phyloP scores from a whole-genome alignment of 2,888 invertebrate genomes.

The Steromphala cineraria region DNA sequence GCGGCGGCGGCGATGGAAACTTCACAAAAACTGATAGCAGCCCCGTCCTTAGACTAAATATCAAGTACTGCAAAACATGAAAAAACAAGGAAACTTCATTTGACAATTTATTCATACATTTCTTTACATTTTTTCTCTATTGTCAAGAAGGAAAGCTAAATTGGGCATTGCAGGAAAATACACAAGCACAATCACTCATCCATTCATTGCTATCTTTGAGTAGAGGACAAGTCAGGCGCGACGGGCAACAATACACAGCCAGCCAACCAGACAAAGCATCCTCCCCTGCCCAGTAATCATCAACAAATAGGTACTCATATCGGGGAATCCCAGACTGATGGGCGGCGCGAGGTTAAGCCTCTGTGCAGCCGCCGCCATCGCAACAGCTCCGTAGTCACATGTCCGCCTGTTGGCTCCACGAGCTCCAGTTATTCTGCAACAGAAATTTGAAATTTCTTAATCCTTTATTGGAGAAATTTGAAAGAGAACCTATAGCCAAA shows the following conservation, averaged over 20 bases:
- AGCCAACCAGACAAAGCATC: background rate
- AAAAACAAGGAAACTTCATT: background rate
- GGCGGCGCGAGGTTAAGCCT: background rate
- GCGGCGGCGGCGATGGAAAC: too few relatives aligned
- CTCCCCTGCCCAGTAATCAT: background rate
- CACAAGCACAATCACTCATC: constrained; percentile 24
- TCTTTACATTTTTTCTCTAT: constrained; percentile 34
- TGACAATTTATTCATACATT: constrained; percentile 31
- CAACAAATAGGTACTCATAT: background rate
- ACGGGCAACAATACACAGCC: background rate
- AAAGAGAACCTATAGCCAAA: too few relatives aligned
- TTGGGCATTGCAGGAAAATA: constrained; percentile 24
- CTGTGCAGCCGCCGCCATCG: background rate
- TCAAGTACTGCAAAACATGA: too few relatives aligned
- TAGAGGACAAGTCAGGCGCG: background rate
- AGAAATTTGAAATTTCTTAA: too few relatives aligned
- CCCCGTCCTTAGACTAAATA: too few relatives aligned
- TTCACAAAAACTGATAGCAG: too few relatives aligned
- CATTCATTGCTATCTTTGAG: constrained; percentile 8
- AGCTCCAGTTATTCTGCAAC: constrained; percentile 10
- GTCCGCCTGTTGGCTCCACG: constrained; percentile 13
- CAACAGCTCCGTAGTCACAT: constrained; percentile 11
- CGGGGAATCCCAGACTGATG: background rate
- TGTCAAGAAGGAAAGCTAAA: constrained; percentile 32
- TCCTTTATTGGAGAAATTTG: too few relatives aligned